phyloP scores from a whole-genome alignment of 2,888 invertebrate species.

The Notocelia uddmanniana region DNA sequence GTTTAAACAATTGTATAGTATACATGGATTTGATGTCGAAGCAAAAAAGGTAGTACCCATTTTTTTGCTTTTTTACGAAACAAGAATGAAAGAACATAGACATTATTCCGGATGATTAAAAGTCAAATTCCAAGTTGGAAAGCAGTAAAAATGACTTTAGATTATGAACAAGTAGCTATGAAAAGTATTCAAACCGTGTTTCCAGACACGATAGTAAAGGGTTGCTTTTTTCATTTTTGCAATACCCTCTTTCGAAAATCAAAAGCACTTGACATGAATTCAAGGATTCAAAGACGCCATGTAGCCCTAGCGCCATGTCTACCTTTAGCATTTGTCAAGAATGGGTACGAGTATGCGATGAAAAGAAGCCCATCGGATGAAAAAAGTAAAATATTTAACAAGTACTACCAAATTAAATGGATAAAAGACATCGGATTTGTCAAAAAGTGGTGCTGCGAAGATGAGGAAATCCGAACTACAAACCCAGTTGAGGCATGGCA shows the following conservation, averaged over 20 bases:
- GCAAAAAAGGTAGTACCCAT: slow-evolving; percentile 12
- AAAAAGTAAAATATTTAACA: slow-evolving; percentile 3
- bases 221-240: slow-evolving; percentile 28
- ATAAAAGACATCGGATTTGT: slow-evolving; percentile 25
- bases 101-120: not conserved
- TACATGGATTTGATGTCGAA: slow-evolving; percentile 10
- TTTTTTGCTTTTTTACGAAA: slow-evolving; percentile 10
- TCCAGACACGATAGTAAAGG: too few relatives aligned
- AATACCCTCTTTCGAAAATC: slow-evolving; percentile 32
- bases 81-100: too few relatives aligned
- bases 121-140: slow-evolving; percentile 14
- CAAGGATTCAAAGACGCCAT: slow-evolving; percentile 16
- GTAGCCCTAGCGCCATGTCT: slow-evolving; percentile 26
- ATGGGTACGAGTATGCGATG: slow-evolving; percentile 5
- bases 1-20: slow-evolving; percentile 10
- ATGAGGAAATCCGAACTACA: not conserved
- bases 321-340: slow-evolving; percentile 1
- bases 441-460: slow-evolving; percentile 1
- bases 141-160: too few relatives aligned
- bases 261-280: slow-evolving; percentile 19
- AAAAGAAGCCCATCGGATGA: slow-evolving; percentile 2
- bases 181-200: too few relatives aligned
- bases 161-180: too few relatives aligned
- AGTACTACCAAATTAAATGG: slow-evolving; percentile 23
- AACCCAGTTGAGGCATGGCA: slow-evolving; percentile 8